These are phyloP conservation scores for Procambarus clarkii DNA, from an alignment of 1,140 invertebrate species.

Conservation along the genomic window DNA sequence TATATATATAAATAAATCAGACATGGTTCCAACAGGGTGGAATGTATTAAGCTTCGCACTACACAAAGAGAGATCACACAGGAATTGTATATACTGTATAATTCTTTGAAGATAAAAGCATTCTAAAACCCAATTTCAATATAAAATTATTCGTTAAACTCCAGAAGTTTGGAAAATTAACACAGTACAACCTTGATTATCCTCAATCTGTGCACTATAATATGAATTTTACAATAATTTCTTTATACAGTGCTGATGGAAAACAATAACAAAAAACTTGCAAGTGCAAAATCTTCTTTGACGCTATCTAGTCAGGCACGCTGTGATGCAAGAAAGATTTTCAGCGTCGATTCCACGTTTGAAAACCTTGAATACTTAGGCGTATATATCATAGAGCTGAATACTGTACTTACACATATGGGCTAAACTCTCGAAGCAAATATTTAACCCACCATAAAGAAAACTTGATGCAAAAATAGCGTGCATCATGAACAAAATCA, in stretches of 20 bases:
- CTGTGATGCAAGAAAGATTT: neutral
- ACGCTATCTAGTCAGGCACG: neutral
- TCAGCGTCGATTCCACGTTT: neutral
- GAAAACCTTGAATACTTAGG: no score
- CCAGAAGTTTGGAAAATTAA: neutral
- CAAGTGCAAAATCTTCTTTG: no score
- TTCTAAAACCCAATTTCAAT: neutral
- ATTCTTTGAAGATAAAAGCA: neutral
- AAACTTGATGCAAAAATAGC: no score
- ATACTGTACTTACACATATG: no score
- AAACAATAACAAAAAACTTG: neutral
- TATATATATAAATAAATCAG: no score
- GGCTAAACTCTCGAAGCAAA: no score
- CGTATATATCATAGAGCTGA: no score
- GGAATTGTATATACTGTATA: neutral
- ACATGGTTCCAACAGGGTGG: neutral
- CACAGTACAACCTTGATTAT: neutral
- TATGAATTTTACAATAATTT: no score
- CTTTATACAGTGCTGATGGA: neutral
- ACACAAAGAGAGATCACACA: constrained; percentile 15
- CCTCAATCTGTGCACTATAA: neutral
- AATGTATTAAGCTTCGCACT: constrained; percentile 26
- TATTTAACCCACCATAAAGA: no score
- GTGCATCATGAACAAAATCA: no score
- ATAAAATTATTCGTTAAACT: neutral